Conservation (phyloP, 2,113 vertebrate genomes). For the Bujurquina vittata region DNA sequence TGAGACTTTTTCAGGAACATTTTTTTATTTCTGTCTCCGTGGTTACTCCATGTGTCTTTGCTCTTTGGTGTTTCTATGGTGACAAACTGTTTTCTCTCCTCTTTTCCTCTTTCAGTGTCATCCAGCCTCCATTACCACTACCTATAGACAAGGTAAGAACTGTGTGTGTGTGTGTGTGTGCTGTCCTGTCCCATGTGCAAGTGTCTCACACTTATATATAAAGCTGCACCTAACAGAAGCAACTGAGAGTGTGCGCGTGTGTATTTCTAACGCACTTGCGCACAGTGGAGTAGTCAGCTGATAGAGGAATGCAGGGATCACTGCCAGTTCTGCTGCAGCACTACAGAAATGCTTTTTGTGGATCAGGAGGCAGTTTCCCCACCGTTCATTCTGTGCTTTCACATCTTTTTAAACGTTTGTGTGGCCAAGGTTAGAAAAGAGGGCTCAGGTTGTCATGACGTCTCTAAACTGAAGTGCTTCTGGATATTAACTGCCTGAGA, state of each 20-base stretch:
- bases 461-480: not conserved
- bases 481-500: not conserved
- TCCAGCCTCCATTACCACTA: conserved; percentile 94
- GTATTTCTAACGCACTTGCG: not conserved
- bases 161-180: not conserved
- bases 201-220: not conserved
- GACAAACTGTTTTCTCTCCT: conserved; percentile 49
- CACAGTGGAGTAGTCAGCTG: conserved; percentile 46
- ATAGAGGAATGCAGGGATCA: conserved; percentile 49
- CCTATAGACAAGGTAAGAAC: conserved; percentile 97
- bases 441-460: not conserved
- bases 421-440: not conserved
- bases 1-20: conserved; percentile 25
- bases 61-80: conserved; percentile 65
- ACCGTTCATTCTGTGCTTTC: not conserved
- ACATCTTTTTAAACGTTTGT: not conserved
- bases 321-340: conserved; percentile 28
- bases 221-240: not conserved
- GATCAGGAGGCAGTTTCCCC: not conserved
- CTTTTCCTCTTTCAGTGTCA: conserved; percentile 86
- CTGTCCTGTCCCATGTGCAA: not conserved
- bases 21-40: conserved; percentile 26
- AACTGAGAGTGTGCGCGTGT: not conserved
- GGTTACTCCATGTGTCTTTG: conserved; percentile 44
- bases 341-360: conserved; percentile 20